Conservation (phyloP, 2,113 vertebrate genomes). For the Bubo blakistoni region DNA sequence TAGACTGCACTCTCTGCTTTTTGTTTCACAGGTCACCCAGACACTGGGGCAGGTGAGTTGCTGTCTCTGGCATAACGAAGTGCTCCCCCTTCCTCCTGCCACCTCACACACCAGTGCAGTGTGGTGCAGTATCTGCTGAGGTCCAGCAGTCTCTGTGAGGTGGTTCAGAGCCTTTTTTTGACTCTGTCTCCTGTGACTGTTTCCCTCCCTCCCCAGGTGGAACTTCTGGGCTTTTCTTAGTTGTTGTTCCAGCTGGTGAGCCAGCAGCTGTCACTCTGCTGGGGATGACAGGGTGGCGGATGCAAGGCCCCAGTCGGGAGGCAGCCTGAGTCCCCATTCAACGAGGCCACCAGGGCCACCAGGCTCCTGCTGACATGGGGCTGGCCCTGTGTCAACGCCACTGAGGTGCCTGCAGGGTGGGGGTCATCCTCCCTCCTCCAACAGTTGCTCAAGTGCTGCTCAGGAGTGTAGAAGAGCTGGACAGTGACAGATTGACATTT, state of each 20-base stretch:
- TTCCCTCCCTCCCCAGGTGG: not conserved
- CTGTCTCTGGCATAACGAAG: not conserved
- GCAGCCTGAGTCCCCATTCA: not conserved
- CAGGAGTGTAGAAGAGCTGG: not conserved
- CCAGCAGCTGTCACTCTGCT: not conserved
- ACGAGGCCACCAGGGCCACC: not conserved
- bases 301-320: not conserved
- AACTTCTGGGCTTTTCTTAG: not conserved
- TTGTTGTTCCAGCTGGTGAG: not conserved
- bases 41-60: not conserved
- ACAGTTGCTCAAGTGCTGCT: not conserved
- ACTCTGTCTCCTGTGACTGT: not conserved
- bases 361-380: not conserved
- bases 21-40: not conserved
- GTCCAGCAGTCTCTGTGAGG: not conserved
- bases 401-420: not conserved
- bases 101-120: not conserved
- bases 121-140: not conserved
- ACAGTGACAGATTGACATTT: not conserved
- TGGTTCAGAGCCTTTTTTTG: not conserved
- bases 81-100: not conserved
- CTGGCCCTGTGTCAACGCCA: not conserved
- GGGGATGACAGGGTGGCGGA: not conserved
- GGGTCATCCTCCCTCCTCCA: not conserved
- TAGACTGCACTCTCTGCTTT: not conserved